Base-by-base conservation (phyloP, 2,888 invertebrate species). In the Tortrix viridana region DNA sequence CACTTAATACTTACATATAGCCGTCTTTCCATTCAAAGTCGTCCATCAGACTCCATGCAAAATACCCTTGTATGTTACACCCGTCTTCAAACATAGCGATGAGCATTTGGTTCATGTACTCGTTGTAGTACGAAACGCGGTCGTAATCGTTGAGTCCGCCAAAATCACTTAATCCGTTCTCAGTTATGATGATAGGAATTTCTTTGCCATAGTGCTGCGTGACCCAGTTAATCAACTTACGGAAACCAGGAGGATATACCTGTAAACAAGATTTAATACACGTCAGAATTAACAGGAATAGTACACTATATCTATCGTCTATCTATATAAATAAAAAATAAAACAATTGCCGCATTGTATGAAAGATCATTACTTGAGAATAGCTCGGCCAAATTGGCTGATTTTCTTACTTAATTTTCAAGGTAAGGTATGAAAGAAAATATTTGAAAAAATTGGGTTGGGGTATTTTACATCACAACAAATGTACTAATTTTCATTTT, bases 161-260 rank as follows among this genome's bases (percentile, higher is more conserved):
- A 2, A 69, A 69, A 70, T 93, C 93, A 65, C 86, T 83, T 41
- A 87, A 81, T 3, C 93, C 93, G 65, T 93, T 93, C 72, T 94
- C 94, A 0, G 92, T 93, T 1, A 93, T 77, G 59, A 89, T 82
- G 1, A 93, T 85, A 50, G 88, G 81, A 5, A 92, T 89, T 71
- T 92, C 88, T 71, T 14, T 93, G 38, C 93, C 92, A 76, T 95
- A 95, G 69, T 93, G 91, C 32, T 88, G 86, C 68, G 93, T 93
- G 47, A 95, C 89, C 93, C 94, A 95, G 76, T 93, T 94, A 32
- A 95, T 74, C 5, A 94, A 78, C 73, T 93, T 93, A 65, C 94
- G 89, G 77, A 95, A 93, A 37, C 95, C 95, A 71, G 92, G 90
- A 1, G 95, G 95, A 65, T 93, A 92, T 38, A 93, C 90, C 94